Evolutionary conservation across 2,797 vertebrate species (phyloP).

Genomic region (Fratercula arctica): DNA sequence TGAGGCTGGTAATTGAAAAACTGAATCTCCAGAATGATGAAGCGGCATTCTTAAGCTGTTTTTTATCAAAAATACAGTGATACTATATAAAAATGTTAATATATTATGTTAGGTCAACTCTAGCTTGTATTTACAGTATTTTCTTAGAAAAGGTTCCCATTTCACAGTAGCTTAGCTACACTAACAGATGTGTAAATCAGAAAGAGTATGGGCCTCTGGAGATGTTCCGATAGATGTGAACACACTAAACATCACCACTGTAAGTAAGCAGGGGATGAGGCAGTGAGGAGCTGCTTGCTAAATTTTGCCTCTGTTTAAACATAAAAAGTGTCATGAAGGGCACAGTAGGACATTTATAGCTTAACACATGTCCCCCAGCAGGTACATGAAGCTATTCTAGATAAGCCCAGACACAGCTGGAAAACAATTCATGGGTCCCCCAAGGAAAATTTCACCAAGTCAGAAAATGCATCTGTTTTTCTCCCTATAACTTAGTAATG

Average conservation of each 20-base stretch:
- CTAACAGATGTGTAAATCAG: background rate
- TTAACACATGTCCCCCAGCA: constrained; percentile 36
- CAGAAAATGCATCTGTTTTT: constrained; percentile 51
- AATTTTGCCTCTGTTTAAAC: constrained; percentile 43
- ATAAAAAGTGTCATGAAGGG: constrained; percentile 23
- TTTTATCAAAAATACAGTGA: background rate
- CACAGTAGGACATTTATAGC: constrained; percentile 36
- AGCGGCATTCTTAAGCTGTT: background rate
- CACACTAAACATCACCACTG: background rate
- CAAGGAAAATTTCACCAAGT: constrained; percentile 44
- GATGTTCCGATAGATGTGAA: background rate
- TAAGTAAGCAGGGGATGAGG: background rate
- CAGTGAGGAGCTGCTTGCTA: background rate
- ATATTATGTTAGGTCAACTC: background rate
- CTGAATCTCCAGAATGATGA: background rate
- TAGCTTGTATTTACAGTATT: background rate
- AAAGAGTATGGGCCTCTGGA: background rate
- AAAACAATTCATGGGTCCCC: constrained; percentile 30
- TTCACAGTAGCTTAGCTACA: constrained; percentile 1
- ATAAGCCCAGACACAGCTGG: constrained; percentile 43
- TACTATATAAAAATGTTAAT: background rate
- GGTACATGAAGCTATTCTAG: constrained; percentile 38
- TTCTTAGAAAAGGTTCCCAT: background rate
- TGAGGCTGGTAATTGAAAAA: background rate
- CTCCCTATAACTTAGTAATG: background rate